These are phyloP conservation scores for Heterodera carotae DNA, from an alignment of 1,140 invertebrate species.

Conservation along the genomic window DNA sequence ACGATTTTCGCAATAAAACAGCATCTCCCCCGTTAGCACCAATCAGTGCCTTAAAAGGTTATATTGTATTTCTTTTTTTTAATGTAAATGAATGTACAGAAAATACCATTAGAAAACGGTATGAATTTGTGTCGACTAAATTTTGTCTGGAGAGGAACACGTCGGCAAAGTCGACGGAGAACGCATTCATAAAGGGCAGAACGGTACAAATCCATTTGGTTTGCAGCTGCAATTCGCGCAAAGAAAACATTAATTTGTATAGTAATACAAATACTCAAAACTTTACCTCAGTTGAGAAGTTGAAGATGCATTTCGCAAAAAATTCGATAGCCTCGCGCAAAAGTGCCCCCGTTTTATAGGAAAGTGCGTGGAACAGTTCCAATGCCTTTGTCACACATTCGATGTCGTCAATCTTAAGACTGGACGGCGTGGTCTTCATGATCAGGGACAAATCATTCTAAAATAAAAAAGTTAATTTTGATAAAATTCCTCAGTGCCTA, in stretches of 20 bases:
- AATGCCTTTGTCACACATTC: conserved; percentile 22
- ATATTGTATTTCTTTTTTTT: too few species aligned
- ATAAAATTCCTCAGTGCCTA: neutral
- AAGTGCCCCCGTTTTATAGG: neutral
- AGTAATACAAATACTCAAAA: neutral
- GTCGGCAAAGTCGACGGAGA: neutral
- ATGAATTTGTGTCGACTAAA: neutral
- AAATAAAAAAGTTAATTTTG: neutral
- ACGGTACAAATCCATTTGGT: neutral
- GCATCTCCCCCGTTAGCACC: neutral
- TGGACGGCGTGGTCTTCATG: conserved; percentile 13
- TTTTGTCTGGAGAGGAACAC: neutral
- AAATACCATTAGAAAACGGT: conserved; percentile 2
- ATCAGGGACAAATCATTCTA: conserved; percentile 8
- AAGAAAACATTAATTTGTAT: conserved; percentile 12
- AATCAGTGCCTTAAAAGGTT: neutral
- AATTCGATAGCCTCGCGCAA: conserved; percentile 11
- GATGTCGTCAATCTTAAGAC: conserved; percentile 11
- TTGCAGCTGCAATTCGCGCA: neutral
- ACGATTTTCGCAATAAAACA: neutral
- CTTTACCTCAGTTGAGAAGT: conserved; percentile 12
- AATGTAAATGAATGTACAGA: neutral
- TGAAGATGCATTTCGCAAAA: conserved; percentile 18
- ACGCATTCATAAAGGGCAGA: conserved; percentile 1
- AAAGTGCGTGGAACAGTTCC: conserved; percentile 13